These are phyloP conservation scores for Drosophila bunnanda DNA, from an alignment of 2,888 invertebrate species.

Conservation along the genomic window DNA sequence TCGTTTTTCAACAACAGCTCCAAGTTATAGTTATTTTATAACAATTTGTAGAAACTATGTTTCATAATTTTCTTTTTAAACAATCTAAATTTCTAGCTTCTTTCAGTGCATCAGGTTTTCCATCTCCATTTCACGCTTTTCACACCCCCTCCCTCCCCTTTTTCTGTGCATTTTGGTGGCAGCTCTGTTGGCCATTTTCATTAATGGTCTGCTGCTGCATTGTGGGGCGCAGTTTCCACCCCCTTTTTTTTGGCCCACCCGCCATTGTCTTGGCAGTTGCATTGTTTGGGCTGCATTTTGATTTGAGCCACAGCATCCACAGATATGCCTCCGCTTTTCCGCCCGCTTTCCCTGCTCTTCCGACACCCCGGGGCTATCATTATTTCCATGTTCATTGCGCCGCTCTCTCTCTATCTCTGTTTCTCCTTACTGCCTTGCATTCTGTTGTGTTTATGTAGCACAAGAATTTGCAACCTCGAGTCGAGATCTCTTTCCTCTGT, in stretches of 20 bases:
- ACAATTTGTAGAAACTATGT: no score
- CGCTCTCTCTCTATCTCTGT: neutral
- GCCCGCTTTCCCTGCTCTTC: neutral
- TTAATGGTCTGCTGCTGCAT: slow-evolving; percentile 66
- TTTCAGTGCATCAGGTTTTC: slow-evolving; percentile 21
- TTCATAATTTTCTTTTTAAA: no score
- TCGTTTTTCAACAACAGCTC: neutral
- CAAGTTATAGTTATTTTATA: no score
- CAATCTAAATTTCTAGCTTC: neutral
- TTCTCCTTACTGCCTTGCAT: slow-evolving; percentile 11
- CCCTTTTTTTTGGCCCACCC: slow-evolving; percentile 2
- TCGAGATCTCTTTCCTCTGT: slow-evolving; percentile 33
- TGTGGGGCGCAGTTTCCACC: slow-evolving; percentile 39
- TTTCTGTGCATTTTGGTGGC: slow-evolving; percentile 34
- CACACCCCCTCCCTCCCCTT: slow-evolving; percentile 1
- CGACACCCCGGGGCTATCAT: slow-evolving; percentile 73
- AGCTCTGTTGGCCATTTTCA: slow-evolving; percentile 75
- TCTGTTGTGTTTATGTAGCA: slow-evolving; percentile 19
- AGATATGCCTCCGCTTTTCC: slow-evolving; percentile 44
- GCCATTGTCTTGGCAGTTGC: slow-evolving; percentile 61
- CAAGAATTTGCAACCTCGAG: slow-evolving; percentile 40
- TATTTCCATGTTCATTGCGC: slow-evolving; percentile 61
- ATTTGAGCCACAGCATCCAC: slow-evolving; percentile 72
- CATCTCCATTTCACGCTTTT: slow-evolving; percentile 16
- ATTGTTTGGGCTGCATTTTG: slow-evolving; percentile 68